phyloP scores from a whole-genome alignment of 2,888 invertebrate genomes.

The Clivina fossor region DNA sequence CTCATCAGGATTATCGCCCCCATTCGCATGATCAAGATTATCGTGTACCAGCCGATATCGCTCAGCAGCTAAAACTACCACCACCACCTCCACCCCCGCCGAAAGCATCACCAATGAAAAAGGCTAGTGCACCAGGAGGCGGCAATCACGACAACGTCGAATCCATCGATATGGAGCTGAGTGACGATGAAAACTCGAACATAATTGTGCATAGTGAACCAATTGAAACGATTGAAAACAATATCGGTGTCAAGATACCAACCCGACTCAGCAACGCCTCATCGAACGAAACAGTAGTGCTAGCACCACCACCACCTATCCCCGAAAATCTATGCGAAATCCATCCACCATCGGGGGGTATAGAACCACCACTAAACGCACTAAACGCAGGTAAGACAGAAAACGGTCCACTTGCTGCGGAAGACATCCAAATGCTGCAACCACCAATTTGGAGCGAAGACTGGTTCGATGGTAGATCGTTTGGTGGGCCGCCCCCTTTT shows the following conservation, averaged over 20 bases:
- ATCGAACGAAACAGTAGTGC: slow-evolving; percentile 17
- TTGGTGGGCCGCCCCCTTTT: slow-evolving; percentile 1
- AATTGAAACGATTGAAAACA: no score
- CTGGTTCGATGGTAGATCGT: slow-evolving; percentile 16
- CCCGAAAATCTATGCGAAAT: slow-evolving; percentile 44
- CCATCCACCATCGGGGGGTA: slow-evolving; percentile 1
- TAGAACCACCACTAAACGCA: not conserved
- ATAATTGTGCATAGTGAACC: not conserved
- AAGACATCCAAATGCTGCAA: slow-evolving; percentile 3
- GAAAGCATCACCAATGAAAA: slow-evolving; percentile 27
- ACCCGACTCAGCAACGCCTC: not conserved
- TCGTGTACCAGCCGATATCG: slow-evolving; percentile 45
- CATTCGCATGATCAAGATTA: slow-evolving; percentile 48
- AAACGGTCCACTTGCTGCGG: slow-evolving; percentile 12
- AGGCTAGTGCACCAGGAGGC: slow-evolving; percentile 8
- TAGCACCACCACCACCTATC: slow-evolving; percentile 49
- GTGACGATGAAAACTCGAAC: slow-evolving; percentile 67
- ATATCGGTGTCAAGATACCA: not conserved
- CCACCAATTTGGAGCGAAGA: slow-evolving; percentile 15
- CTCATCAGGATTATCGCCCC: slow-evolving; percentile 40
- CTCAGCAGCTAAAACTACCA: slow-evolving; percentile 48
- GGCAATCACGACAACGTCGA: slow-evolving; percentile 67
- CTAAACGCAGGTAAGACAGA: slow-evolving; percentile 11
- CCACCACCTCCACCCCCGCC: slow-evolving; percentile 58
- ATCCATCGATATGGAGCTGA: slow-evolving; percentile 84